A percentile compares a stretch with the other conserved stretches of the same genome.
Conservation (phyloP, 2,888 invertebrate genomes). For the Altica lythri region DNA sequence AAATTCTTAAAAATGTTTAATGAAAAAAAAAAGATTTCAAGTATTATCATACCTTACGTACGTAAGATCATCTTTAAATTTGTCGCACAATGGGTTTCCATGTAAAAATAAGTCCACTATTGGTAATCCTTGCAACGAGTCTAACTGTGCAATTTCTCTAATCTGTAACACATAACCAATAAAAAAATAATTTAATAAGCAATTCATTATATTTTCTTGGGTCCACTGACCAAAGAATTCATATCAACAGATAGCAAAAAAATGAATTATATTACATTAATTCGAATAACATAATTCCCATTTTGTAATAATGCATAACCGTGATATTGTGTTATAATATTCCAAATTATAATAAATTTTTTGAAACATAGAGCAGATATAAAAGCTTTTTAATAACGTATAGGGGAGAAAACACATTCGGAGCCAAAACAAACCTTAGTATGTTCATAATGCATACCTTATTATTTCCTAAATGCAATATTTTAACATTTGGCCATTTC, state of each 20-base stretch:
- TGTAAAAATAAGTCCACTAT: conserved; percentile 77
- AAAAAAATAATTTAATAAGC: background rate
- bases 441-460: conserved; percentile 62
- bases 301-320: too few species aligned
- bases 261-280: too few species aligned
- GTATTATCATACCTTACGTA: conserved; percentile 78
- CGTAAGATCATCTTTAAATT: conserved; percentile 73
- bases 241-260: too few species aligned
- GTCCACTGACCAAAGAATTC: too few species aligned
- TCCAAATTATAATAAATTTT: too few species aligned
- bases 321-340: too few species aligned
- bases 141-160: conserved; percentile 67
- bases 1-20: too few species aligned
- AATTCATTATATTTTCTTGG: background rate
- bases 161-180: conserved; percentile 61
- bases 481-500: conserved; percentile 74
- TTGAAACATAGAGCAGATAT: too few species aligned
- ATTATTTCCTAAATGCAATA: conserved; percentile 80
- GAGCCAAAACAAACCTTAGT: background rate
- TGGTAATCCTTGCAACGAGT: conserved; percentile 70
- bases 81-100: conserved; percentile 80
- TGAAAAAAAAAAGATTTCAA: conserved; percentile 7
- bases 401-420: too few species aligned
- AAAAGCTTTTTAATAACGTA: too few species aligned
- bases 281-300: too few species aligned